Conservation (phyloP, 30 jellyfish, hydroid and myxozoan genomes). For the Hydractinia symbiolongicarpus region DNA sequence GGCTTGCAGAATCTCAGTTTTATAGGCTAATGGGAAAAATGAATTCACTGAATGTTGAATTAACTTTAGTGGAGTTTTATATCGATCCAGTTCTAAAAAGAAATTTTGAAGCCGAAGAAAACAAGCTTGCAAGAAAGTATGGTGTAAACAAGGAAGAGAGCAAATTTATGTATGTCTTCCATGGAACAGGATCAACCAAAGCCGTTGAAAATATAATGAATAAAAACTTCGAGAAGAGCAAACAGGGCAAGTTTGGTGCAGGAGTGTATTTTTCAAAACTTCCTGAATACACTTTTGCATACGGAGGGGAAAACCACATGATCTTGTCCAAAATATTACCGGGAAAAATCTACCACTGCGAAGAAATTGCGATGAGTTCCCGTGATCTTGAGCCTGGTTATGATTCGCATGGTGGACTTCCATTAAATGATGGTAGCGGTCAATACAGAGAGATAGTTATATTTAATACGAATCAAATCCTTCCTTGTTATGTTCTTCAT, state of each 20-base stretch:
- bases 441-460: conserved; percentile 3
- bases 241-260: conserved; percentile 10
- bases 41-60: background rate
- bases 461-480: conserved; percentile 9
- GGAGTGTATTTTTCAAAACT: conserved; percentile 24
- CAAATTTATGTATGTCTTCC: conserved; percentile 46
- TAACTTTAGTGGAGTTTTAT: conserved; percentile 21
- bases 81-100: conserved; percentile 25
- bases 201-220: conserved; percentile 19
- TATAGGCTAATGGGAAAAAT: conserved; percentile 26
- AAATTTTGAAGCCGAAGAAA: conserved; percentile 32
- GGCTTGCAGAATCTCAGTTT: conserved; percentile 52
- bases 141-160: background rate
- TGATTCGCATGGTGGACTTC: conserved; percentile 23
- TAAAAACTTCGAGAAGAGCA: conserved; percentile 8
- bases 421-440: background rate
- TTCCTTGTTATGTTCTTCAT: conserved; percentile 14
- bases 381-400: background rate
- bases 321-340: conserved; percentile 13
- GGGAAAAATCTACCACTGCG: background rate
- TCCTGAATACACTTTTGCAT: conserved; percentile 8
- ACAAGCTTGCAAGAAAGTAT: conserved; percentile 15
- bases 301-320: background rate
- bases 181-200: conserved; percentile 34
- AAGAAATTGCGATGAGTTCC: background rate